Percentiles rank a stretch among this genome's conserved stretches.
These are phyloP conservation scores for Salmo trutta DNA, from an alignment of 2,797 vertebrate genomes.

Conservation along the genomic window DNA sequence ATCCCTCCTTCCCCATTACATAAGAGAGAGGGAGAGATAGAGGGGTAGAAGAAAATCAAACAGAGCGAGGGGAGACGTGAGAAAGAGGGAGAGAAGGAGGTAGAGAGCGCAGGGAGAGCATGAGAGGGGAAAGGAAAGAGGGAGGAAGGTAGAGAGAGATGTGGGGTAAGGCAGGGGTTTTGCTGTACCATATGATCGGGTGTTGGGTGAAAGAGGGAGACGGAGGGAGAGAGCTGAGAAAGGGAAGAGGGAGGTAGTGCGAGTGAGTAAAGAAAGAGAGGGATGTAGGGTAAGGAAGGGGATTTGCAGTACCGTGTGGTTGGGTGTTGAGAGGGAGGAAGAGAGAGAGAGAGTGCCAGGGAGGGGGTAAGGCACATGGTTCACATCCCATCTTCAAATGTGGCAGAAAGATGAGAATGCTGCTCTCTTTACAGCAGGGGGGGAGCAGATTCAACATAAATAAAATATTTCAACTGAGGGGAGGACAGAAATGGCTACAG, in stretches of 20 bases:
- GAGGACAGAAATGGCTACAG: conserved; percentile 58
- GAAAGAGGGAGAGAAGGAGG: conserved; percentile 4
- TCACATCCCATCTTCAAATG: conserved; percentile 51
- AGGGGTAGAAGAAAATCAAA: background rate
- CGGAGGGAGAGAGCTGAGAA: conserved; percentile 34
- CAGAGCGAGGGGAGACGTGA: background rate
- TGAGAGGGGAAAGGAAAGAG: background rate
- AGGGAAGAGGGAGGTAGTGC: conserved; percentile 13
- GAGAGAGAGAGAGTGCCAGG: conserved; percentile 15
- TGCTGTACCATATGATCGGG: too few species aligned
- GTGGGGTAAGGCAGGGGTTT: too few species aligned
- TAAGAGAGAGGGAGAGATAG: conserved; percentile 53
- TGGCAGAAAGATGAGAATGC: conserved; percentile 37
- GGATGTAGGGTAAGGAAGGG: background rate
- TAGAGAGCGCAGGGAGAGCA: background rate
- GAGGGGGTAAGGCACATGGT: conserved; percentile 34
- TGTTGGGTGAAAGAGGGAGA: background rate
- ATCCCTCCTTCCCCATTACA: conserved; percentile 57
- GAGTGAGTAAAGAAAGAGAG: background rate
- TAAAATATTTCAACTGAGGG: conserved; percentile 48
- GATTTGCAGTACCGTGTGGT: background rate
- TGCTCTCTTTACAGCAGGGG: conserved; percentile 1
- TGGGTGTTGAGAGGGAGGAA: conserved; percentile 1
- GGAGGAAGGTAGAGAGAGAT: background rate
- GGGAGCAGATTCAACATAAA: conserved; percentile 43